Evolutionary conservation across 2,888 invertebrate species (phyloP).

Genomic region (Periphyllus acericola): DNA sequence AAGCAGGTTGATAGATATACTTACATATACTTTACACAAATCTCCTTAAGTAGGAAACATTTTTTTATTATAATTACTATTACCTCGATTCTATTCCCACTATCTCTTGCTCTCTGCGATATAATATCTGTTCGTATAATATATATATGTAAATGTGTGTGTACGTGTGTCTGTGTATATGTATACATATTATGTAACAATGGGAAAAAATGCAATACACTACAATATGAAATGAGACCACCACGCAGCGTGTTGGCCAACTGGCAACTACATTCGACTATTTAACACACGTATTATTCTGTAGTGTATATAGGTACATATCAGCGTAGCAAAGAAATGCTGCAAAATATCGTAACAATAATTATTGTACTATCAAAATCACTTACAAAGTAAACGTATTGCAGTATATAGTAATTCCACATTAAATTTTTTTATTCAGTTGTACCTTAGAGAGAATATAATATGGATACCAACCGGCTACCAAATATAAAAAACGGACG

Average conservation of each 20-base stretch:
- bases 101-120: neutral
- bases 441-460: too few relatives aligned
- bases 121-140: neutral
- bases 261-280: slow-evolving; percentile 12
- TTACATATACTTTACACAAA: neutral
- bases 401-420: too few relatives aligned
- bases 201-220: neutral
- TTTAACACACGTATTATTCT: slow-evolving; percentile 16
- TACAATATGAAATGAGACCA: slow-evolving; percentile 24
- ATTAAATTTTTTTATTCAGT: too few relatives aligned
- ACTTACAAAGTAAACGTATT: too few relatives aligned
- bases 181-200: slow-evolving; percentile 7
- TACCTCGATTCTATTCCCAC: neutral
- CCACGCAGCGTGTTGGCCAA: neutral
- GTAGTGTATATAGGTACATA: neutral
- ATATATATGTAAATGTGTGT: neutral
- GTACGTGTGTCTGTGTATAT: neutral
- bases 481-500: too few relatives aligned
- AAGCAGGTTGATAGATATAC: neutral
- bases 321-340: neutral
- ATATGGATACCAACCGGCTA: too few relatives aligned
- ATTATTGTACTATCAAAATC: too few relatives aligned
- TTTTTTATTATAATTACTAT: slow-evolving; percentile 17
- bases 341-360: neutral
- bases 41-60: slow-evolving; percentile 20